A percentile compares a stretch with the other conserved stretches of the same genome.
These are phyloP conservation scores for Macrochelys suwanniensis DNA, from an alignment of 2,797 vertebrate genomes.

Conservation along the genomic window DNA sequence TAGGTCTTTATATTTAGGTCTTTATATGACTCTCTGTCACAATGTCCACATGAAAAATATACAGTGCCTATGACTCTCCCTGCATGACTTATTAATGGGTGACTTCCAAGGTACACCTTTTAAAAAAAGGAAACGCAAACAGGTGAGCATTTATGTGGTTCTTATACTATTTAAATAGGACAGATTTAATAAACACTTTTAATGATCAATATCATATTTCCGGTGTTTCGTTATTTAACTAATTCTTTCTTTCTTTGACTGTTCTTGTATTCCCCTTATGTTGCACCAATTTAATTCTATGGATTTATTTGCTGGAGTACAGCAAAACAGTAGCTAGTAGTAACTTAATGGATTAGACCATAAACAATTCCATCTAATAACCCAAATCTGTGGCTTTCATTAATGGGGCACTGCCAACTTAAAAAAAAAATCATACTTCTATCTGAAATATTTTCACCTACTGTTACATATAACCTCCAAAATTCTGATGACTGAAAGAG, in stretches of 20 bases:
- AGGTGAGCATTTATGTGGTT: neutral
- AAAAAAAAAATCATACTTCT: neutral
- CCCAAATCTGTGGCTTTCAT: neutral
- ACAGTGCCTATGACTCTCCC: neutral
- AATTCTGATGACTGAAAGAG: neutral
- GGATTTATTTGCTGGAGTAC: neutral
- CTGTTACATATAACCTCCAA: neutral
- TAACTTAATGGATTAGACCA: neutral
- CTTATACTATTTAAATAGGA: neutral
- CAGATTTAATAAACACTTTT: neutral
- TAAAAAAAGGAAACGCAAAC: neutral
- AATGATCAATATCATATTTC: neutral
- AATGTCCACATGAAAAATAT: neutral
- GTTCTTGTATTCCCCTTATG: neutral
- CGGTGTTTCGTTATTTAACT: neutral
- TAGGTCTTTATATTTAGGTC: neutral
- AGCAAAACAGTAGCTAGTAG: neutral
- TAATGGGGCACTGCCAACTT: neutral
- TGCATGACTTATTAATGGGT: neutral
- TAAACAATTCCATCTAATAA: neutral
- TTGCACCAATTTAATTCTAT: neutral
- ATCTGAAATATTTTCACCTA: neutral
- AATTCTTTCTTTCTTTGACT: neutral
- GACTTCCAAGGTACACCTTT: neutral
- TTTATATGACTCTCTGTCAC: neutral